Percentiles rank a stretch among this genome's conserved stretches.
These are phyloP conservation scores for Aleiodes testaceus DNA, from an alignment of 2,888 invertebrate species.

Conservation along the genomic window DNA sequence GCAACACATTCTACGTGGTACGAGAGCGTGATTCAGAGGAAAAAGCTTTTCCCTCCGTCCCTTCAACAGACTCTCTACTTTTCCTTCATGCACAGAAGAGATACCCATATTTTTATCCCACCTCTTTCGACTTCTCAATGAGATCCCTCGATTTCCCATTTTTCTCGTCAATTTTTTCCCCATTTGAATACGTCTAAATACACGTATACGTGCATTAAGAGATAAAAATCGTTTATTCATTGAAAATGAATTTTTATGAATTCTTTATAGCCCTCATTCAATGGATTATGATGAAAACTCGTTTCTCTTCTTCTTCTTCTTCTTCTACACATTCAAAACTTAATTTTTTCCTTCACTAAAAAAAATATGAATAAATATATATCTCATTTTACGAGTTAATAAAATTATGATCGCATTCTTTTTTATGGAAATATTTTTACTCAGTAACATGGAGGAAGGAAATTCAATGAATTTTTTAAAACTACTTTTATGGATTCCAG, in stretches of 20 bases:
- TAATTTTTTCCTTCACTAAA: too few species aligned
- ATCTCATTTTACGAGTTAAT: background rate
- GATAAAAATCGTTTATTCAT: conserved; percentile 6
- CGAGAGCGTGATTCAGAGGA: conserved; percentile 32
- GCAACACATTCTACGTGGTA: conserved; percentile 27
- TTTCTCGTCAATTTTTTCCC: background rate
- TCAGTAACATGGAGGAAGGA: conserved; percentile 35
- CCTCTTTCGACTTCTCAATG: background rate
- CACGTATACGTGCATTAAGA: background rate
- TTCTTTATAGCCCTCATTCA: too few species aligned
- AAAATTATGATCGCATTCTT: background rate
- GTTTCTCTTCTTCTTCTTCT: too few species aligned
- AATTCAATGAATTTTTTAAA: conserved; percentile 33
- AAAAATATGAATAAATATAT: conserved; percentile 1
- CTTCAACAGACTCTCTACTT: background rate
- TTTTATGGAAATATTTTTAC: background rate
- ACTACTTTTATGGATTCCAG: conserved; percentile 39
- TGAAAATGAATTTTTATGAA: too few species aligned
- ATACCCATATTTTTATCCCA: conserved; percentile 20
- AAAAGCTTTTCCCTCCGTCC: background rate
- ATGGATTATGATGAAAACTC: too few species aligned
- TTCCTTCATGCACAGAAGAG: background rate
- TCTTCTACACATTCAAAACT: too few species aligned
- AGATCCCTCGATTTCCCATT: conserved; percentile 15
- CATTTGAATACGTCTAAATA: background rate